Evolutionary conservation across 2,888 invertebrate species (phyloP).

Genomic region (Rambutsinella grinnellia): DNA sequence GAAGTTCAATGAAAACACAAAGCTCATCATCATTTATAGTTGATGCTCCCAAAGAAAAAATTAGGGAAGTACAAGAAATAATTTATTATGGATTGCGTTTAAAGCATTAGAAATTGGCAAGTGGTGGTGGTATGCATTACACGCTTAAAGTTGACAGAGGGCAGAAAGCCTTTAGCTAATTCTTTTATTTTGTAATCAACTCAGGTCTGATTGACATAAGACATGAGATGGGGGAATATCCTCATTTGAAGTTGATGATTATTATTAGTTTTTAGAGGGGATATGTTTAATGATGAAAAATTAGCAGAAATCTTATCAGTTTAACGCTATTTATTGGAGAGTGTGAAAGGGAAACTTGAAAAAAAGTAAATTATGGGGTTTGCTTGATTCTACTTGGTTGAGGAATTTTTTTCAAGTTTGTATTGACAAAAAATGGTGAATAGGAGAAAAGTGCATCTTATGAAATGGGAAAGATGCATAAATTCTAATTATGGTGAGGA

Average conservation of each 20-base stretch:
- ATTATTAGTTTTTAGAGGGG: too few species aligned
- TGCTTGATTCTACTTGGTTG: too few species aligned
- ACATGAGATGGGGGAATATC: conserved; percentile 5
- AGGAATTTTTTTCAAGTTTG: too few species aligned
- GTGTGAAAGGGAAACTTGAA: too few species aligned
- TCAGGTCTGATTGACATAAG: conserved; percentile 2
- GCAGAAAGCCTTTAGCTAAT: too few species aligned
- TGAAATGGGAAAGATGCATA: neutral
- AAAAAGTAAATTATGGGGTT: too few species aligned
- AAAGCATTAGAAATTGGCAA: neutral
- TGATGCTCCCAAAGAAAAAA: too few species aligned
- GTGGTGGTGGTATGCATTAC: neutral
- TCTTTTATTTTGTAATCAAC: conserved; percentile 4
- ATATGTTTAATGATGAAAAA: too few species aligned
- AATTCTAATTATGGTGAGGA: neutral
- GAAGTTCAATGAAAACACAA: neutral
- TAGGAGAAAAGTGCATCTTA: neutral
- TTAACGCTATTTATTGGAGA: too few species aligned
- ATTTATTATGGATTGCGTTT: neutral
- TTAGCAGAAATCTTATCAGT: too few species aligned
- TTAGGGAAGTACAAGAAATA: neutral
- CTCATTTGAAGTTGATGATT: too few species aligned
- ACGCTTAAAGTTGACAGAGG: too few species aligned
- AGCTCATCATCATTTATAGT: neutral
- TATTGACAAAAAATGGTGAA: neutral